phyloP scores from a whole-genome alignment of 1,140 invertebrate species.

The Batillaria attramentaria region DNA sequence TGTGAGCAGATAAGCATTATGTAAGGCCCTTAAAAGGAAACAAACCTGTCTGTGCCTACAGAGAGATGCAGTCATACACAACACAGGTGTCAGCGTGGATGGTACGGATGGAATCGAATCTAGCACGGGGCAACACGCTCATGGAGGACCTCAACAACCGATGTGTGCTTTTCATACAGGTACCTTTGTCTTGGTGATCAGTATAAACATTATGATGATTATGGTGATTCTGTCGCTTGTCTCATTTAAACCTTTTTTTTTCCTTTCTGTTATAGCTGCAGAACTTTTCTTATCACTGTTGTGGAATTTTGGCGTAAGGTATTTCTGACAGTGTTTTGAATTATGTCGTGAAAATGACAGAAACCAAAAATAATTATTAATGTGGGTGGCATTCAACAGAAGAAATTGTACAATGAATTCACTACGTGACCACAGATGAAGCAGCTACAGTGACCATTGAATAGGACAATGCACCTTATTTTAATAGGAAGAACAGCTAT shows the following conservation, averaged over 20 bases:
- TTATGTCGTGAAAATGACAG: no score
- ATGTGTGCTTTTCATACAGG: conserved; percentile 66
- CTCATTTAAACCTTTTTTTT: no score
- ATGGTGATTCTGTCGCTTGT: no score
- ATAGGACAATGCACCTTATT: no score
- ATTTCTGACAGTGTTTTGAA: neutral
- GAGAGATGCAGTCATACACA: conserved; percentile 75
- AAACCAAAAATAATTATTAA: no score
- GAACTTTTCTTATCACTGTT: neutral
- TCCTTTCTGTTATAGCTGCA: neutral
- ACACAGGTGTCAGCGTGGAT: conserved; percentile 78
- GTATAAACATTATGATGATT: neutral
- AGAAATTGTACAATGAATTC: no score
- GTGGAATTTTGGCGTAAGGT: neutral
- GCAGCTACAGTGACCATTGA: no score
- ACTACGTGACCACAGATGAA: no score
- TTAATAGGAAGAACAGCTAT: no score
- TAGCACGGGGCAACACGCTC: conserved; percentile 53
- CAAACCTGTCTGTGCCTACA: conserved; percentile 32
- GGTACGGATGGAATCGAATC: conserved; percentile 75
- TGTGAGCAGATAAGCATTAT: neutral
- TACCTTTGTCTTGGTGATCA: conserved; percentile 21
- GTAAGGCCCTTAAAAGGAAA: neutral
- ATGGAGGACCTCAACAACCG: conserved; percentile 66
- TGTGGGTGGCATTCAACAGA: no score